phyloP scores from a whole-genome alignment of 2,797 vertebrate species.

The Silurus lanzhouensis region DNA sequence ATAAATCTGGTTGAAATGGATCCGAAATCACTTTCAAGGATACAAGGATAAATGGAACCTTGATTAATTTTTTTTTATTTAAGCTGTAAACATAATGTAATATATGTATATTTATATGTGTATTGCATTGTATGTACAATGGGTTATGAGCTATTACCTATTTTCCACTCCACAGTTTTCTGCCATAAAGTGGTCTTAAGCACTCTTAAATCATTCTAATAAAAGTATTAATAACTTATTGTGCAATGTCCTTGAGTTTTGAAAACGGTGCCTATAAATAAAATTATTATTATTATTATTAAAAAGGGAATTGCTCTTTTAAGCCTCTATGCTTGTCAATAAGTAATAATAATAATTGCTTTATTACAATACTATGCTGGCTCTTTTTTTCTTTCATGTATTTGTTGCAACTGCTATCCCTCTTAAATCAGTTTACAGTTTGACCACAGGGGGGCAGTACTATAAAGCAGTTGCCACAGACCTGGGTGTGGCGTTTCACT shows the following conservation, averaged over 20 bases:
- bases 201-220: neutral
- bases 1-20: neutral
- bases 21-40: no score
- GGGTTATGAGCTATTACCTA: neutral
- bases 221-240: neutral
- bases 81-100: no score
- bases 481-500: constrained; percentile 3
- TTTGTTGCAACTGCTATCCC: neutral
- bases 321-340: neutral
- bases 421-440: neutral
- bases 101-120: no score
- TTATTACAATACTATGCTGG: neutral
- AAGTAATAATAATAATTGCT: neutral
- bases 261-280: no score
- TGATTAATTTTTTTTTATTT: no score
- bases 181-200: neutral
- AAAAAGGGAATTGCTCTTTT: neutral
- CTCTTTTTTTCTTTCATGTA: neutral
- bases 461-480: neutral
- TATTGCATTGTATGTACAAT: neutral
- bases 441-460: constrained; percentile 16
- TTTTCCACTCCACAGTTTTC: neutral
- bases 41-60: no score
- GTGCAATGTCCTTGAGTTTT: no score
- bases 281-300: no score